Conservation (phyloP, 2,888 invertebrate genomes). For the Sepiola atlantica region DNA sequence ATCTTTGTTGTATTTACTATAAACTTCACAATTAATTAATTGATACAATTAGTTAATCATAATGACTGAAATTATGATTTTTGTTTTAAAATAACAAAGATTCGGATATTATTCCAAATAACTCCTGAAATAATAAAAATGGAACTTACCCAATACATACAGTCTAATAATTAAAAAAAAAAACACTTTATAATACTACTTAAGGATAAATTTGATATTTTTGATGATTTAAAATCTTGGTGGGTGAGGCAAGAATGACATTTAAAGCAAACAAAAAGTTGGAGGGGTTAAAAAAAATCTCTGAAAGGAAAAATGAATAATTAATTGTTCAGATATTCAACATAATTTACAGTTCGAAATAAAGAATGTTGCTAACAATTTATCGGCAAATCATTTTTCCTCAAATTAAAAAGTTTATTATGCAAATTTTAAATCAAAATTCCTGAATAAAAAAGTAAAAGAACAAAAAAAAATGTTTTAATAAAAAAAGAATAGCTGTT, state of each 20-base stretch:
- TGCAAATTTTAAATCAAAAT: conserved; percentile 32
- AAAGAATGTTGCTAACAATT: neutral
- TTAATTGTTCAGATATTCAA: neutral
- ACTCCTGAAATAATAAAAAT: neutral
- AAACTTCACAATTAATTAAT: no score
- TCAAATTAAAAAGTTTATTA: neutral
- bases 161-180: neutral
- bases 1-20: neutral
- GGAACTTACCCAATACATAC: neutral
- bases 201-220: no score
- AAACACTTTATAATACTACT: neutral
- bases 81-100: neutral
- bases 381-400: neutral
- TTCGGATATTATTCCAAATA: neutral
- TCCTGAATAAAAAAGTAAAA: neutral
- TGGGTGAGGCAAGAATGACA: neutral
- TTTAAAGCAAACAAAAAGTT: neutral
- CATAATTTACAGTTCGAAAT: neutral
- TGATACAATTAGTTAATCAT: neutral
- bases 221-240: neutral
- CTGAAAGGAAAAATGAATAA: neutral
- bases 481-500: neutral
- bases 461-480: neutral
- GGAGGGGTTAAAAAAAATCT: neutral
- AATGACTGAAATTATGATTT: neutral